These are phyloP conservation scores for Therioaphis trifolii DNA, from an alignment of 2,888 invertebrate genomes.

Conservation along the genomic window DNA sequence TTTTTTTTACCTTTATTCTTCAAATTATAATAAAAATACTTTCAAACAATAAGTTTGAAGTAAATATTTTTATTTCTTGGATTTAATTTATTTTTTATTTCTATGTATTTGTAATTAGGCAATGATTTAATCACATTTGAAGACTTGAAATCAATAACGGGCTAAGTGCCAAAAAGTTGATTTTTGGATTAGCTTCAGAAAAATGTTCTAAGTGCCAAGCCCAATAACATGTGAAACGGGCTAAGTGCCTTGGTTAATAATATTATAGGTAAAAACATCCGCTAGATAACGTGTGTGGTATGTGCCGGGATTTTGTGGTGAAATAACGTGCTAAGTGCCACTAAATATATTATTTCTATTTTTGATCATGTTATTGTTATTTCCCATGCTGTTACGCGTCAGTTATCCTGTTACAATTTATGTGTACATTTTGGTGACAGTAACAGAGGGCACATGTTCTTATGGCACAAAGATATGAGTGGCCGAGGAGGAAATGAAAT, in stretches of 20 bases:
- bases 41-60: no score
- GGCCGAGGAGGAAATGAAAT: conserved; percentile 64
- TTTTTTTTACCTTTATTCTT: no score
- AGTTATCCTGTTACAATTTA: conserved; percentile 66
- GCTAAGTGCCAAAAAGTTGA: neutral
- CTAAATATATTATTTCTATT: conserved; percentile 46
- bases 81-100: no score
- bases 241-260: conserved; percentile 31
- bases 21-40: no score
- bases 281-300: conserved; percentile 27
- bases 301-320: conserved; percentile 37
- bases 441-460: conserved; percentile 65
- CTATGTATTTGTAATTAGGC: no score
- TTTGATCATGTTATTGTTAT: conserved; percentile 38
- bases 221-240: conserved; percentile 44
- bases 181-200: conserved; percentile 26
- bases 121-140: no score
- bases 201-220: conserved; percentile 32
- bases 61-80: no score
- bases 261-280: conserved; percentile 41
- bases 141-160: conserved; percentile 39
- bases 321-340: conserved; percentile 42
- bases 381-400: conserved; percentile 60
- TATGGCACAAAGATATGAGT: conserved; percentile 62
- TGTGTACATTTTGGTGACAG: conserved; percentile 65